phyloP scores from a whole-genome alignment of 2,113 vertebrate species.

The Ginglymostoma cirratum region DNA sequence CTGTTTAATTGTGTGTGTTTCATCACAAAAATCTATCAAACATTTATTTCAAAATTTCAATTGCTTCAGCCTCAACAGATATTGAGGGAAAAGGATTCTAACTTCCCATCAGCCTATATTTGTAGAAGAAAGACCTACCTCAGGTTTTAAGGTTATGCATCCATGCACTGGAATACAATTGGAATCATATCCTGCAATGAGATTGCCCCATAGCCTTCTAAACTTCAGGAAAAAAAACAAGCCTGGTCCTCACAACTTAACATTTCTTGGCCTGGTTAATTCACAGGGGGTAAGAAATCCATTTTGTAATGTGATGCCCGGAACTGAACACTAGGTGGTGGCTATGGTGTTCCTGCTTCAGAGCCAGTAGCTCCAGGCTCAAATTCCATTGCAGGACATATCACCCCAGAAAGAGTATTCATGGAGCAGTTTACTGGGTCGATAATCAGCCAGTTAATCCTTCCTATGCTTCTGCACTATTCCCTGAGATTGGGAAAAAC shows the following conservation, averaged over 20 bases:
- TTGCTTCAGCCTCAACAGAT: background rate
- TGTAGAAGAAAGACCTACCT: background rate
- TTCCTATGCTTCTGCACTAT: background rate
- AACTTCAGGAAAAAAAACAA: background rate
- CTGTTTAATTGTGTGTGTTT: background rate
- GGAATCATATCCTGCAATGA: background rate
- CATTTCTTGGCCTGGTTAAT: background rate
- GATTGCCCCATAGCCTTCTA: background rate
- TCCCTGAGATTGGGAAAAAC: background rate
- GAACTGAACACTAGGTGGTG: background rate
- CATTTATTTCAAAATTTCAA: background rate
- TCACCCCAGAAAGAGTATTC: too few relatives aligned
- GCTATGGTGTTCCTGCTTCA: background rate
- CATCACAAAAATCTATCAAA: background rate
- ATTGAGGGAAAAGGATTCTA: background rate
- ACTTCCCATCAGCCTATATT: background rate
- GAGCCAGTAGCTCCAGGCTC: background rate
- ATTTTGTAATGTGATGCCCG: background rate
- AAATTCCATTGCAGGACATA: too few relatives aligned
- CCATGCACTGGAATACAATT: too few relatives aligned
- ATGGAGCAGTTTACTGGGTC: background rate
- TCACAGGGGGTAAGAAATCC: background rate
- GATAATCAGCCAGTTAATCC: background rate
- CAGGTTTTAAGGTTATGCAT: too few relatives aligned
- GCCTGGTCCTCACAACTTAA: background rate